phyloP scores from a whole-genome alignment of 2,888 invertebrate species.

The Galeopsomyia nigrocyanea region DNA sequence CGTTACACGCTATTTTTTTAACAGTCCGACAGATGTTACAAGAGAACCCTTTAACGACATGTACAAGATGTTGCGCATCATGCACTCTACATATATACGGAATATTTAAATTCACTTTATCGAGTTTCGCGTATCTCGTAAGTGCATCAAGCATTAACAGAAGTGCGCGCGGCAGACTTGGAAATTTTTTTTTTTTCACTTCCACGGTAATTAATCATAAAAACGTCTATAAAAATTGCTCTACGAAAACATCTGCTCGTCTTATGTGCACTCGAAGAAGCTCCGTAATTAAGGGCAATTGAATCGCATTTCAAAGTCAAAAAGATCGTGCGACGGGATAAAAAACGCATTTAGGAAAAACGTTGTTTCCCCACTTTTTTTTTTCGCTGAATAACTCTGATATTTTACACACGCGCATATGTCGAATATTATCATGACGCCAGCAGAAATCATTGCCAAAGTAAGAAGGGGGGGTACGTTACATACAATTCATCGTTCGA shows the following conservation, averaged over 20 bases:
- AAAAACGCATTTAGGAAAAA: too few species aligned
- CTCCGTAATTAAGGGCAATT: constrained; percentile 2
- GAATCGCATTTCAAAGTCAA: too few species aligned
- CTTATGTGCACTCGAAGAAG: not conserved
- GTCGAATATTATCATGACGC: too few species aligned
- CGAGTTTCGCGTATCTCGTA: constrained; percentile 26
- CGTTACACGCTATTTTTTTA: constrained; percentile 13
- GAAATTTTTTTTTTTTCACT: constrained; percentile 7
- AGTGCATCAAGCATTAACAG: constrained; percentile 22
- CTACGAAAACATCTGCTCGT: constrained; percentile 10
- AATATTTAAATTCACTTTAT: constrained; percentile 42
- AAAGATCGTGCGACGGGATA: too few species aligned
- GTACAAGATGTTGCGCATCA: constrained; percentile 26
- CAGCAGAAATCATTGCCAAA: too few species aligned
- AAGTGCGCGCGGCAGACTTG: constrained; percentile 10
- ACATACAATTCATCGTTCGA: constrained; percentile 10
- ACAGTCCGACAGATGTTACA: constrained; percentile 14
- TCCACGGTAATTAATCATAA: constrained; percentile 33
- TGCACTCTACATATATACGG: not conserved
- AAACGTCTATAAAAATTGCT: not conserved
- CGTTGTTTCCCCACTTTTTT: too few species aligned
- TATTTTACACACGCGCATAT: too few species aligned
- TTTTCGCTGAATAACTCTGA: too few species aligned
- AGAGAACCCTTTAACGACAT: constrained; percentile 30
- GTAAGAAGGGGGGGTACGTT: too few species aligned